These are phyloP conservation scores for Lampropteryx suffumata DNA, from an alignment of 2,888 invertebrate genomes.

Conservation along the genomic window DNA sequence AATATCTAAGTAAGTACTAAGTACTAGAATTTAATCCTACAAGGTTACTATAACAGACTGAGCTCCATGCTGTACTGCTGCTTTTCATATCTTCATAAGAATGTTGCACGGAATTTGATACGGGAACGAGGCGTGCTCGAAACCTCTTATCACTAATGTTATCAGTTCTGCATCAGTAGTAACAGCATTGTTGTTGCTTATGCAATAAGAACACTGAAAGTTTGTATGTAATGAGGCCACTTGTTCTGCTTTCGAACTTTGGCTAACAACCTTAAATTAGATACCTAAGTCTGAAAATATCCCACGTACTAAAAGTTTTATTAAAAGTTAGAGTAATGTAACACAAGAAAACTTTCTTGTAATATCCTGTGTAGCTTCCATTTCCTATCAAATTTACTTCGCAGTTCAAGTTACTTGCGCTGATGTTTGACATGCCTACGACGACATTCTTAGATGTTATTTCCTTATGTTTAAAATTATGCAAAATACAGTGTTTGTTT, in stretches of 20 bases:
- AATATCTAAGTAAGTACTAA: too few species aligned
- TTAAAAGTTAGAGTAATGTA: not conserved
- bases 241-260: constrained; percentile 1
- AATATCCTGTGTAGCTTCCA: constrained; percentile 11
- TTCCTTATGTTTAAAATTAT: not conserved
- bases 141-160: constrained; percentile 31
- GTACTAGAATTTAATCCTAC: too few species aligned
- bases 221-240: constrained; percentile 1
- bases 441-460: not conserved
- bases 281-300: not conserved
- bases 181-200: constrained; percentile 20
- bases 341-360: constrained; percentile 4
- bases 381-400: not conserved
- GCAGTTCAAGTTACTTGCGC: not conserved
- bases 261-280: too few species aligned
- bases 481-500: not conserved
- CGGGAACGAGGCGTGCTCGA: constrained; percentile 30
- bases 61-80: constrained; percentile 12
- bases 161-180: constrained; percentile 29
- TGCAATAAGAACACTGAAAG: constrained; percentile 16
- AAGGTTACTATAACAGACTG: not conserved
- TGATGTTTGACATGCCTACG: not conserved
- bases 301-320: not conserved
- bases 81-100: constrained; percentile 28
- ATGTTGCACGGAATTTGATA: constrained; percentile 35